Conservation (phyloP, 2,797 vertebrate species). For the Astyanax mexicanus region DNA sequence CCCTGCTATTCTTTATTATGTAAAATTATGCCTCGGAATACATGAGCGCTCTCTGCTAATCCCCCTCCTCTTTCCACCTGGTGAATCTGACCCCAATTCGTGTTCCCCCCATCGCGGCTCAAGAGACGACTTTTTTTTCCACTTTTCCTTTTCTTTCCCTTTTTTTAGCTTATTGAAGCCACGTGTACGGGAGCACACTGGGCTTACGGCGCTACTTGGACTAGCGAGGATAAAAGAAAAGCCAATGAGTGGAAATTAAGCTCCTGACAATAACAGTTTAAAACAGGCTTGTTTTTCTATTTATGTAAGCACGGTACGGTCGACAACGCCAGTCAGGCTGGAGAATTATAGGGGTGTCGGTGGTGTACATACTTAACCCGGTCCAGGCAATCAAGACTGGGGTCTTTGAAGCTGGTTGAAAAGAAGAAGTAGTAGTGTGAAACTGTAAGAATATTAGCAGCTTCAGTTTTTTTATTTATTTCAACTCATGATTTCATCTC, state of each 20-base stretch:
- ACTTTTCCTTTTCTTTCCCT: constrained; percentile 1
- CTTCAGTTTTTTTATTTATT: too few relatives aligned
- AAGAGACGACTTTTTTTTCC: constrained; percentile 37
- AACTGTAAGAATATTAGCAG: too few relatives aligned
- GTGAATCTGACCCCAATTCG: constrained; percentile 80
- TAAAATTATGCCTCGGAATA: constrained; percentile 76
- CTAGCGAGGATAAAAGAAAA: constrained; percentile 55
- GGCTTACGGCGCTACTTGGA: constrained; percentile 71
- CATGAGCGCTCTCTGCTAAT: constrained; percentile 71
- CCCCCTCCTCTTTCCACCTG: constrained; percentile 77
- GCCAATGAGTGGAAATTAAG: constrained; percentile 60
- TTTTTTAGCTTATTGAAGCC: constrained; percentile 73
- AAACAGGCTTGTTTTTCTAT: constrained; percentile 65
- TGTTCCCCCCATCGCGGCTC: constrained; percentile 68
- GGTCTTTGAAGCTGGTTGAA: constrained; percentile 41
- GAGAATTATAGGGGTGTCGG: constrained; percentile 40
- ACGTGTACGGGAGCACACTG: constrained; percentile 75
- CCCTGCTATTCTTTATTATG: constrained; percentile 74
- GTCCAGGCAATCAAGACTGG: constrained; percentile 34
- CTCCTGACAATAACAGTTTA: constrained; percentile 67
- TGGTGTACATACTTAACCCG: constrained; percentile 32
- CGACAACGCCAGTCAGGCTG: neutral
- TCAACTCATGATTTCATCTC: too few relatives aligned
- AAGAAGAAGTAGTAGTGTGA: constrained; percentile 33
- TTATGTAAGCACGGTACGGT: constrained; percentile 43